Evolutionary conservation across 2,113 vertebrate species (phyloP), one percentile per base, ranked within the genome.

Genomic region (Chamaea fasciata): DNA sequence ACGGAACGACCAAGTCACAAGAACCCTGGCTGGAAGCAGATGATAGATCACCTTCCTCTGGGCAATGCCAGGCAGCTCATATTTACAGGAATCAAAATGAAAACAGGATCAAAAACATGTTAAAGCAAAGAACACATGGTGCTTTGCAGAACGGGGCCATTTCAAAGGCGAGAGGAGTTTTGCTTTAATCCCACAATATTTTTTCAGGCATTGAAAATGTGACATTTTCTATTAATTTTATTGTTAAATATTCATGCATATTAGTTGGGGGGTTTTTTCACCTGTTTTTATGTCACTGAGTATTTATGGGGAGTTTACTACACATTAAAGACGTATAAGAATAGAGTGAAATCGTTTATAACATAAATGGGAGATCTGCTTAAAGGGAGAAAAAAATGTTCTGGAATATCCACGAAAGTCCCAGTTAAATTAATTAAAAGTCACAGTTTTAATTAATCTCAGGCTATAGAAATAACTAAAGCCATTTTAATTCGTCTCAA

Each of bases 41-140:
- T 83, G 71, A 93, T 30, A 83, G 70, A 91, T 91, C 87, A 92
- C 71, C 77, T 91, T 87, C 77, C 37, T 87, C 68, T 53, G 88
- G 64, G 83, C 41, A 67, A 42, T 67, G 52, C 64, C 85, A 80
- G 24, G 55, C 79, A 86, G 79, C 42, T 96, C 65, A 14, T n/a
- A 92, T 64, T 85, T 93, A 86, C 21, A 74, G 56, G 56, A 95
- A 20, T 67, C 68, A 74, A 78, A 90, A 92, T 30, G 13, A 71
- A 83, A 94, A 53, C 13, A 39, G 64, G 39, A 86, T 75, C 50
- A 86, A 44, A 44, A 85, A 31, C 11, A 41, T 13, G 56, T 15
- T 28, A 90, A 65, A 90, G 27, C 13, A 62, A 87, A 21, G 59
- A 78, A 52, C 10, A 73, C 0, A 1, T 2, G 50, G 39, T 31